Conservation (phyloP, 2,113 vertebrate genomes). For the Galeopterus variegatus region DNA sequence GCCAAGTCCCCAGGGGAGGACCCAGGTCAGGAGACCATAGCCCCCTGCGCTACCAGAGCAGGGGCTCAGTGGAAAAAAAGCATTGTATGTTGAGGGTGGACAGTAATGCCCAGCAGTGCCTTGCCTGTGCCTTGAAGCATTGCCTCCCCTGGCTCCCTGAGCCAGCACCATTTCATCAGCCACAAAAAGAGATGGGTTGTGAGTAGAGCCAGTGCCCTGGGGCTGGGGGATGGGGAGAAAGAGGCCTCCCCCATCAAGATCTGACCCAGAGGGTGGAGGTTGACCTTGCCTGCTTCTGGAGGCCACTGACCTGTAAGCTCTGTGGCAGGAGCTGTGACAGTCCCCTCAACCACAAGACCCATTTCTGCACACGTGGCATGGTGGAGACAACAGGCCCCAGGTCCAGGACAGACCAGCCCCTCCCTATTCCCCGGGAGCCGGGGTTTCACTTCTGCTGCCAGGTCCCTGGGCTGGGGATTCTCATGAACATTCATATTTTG, state of each 20-base stretch:
- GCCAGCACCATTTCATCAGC: slow-evolving; percentile 96
- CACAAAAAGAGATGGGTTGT: slow-evolving; percentile 91
- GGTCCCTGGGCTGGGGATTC: neutral
- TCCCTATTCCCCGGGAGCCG: neutral
- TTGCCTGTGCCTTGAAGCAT: slow-evolving; percentile 96
- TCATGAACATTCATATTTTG: neutral
- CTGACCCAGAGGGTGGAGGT: slow-evolving; percentile 80
- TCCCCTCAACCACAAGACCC: slow-evolving; percentile 94
- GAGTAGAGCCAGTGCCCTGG: slow-evolving; percentile 47
- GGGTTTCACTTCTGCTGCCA: slow-evolving; percentile 67
- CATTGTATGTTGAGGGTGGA: slow-evolving; percentile 88
- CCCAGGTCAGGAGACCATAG: slow-evolving; percentile 90
- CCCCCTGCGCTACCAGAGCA: slow-evolving; percentile 88
- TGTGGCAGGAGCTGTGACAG: slow-evolving; percentile 95
- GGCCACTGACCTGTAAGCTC: slow-evolving; percentile 92
- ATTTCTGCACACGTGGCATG: slow-evolving; percentile 98
- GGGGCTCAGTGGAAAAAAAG: slow-evolving; percentile 90
- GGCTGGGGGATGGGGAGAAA: slow-evolving; percentile 73
- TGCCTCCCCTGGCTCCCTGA: slow-evolving; percentile 92
- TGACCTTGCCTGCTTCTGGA: slow-evolving; percentile 75
- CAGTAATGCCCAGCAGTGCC: slow-evolving; percentile 93
- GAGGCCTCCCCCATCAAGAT: slow-evolving; percentile 61
- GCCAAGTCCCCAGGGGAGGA: slow-evolving; percentile 81
- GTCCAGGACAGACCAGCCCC: neutral
- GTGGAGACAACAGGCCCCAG: slow-evolving; percentile 83